phyloP scores from a whole-genome alignment of 1,140 invertebrate species.

The Neelides sp. region DNA sequence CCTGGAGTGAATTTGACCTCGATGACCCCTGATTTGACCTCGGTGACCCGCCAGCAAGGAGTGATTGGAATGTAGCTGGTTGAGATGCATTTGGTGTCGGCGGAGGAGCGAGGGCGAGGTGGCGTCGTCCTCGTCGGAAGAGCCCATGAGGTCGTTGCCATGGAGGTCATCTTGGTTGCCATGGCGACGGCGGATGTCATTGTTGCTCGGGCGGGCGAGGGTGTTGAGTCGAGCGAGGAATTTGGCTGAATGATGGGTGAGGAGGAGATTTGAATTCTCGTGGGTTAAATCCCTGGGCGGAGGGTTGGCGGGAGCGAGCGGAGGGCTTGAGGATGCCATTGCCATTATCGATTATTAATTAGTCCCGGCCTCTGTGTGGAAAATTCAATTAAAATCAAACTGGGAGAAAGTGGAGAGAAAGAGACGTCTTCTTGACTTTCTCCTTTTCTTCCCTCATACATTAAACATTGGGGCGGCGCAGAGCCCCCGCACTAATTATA shows the following conservation, averaged over 20 bases:
- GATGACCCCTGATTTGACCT: background rate
- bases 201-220: background rate
- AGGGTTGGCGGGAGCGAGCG: background rate
- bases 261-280: background rate
- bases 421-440: too few species aligned
- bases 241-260: too few species aligned
- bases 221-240: slow-evolving; percentile 6
- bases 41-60: background rate
- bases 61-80: background rate
- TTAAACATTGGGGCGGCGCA: too few species aligned
- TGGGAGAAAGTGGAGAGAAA: too few species aligned
- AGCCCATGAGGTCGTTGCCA: slow-evolving; percentile 3
- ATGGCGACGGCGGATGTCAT: background rate
- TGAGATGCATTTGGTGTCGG: background rate
- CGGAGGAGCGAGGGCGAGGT: background rate
- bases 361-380: slow-evolving; percentile 21
- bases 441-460: too few species aligned
- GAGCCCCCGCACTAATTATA: too few species aligned
- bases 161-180: slow-evolving; percentile 1
- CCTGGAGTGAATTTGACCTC: slow-evolving; percentile 4
- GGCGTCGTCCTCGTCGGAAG: slow-evolving; percentile 2
- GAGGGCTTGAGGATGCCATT: slow-evolving; percentile 19
- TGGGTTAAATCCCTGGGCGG: too few species aligned
- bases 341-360: slow-evolving; percentile 32
- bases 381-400: slow-evolving; percentile 29